phyloP scores from a whole-genome alignment of 2,888 invertebrate species.

The Tachina lurida region DNA sequence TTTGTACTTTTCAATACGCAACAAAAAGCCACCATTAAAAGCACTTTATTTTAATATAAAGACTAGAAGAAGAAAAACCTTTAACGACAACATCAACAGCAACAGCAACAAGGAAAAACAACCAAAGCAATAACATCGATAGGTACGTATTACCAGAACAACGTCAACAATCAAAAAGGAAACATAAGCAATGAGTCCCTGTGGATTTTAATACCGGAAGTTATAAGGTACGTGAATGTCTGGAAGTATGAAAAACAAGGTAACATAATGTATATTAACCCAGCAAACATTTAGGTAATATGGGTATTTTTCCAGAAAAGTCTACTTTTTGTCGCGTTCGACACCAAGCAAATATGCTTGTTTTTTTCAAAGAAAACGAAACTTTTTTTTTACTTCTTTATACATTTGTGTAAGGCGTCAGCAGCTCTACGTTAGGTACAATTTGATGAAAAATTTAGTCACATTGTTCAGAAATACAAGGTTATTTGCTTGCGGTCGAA shows the following conservation, averaged over 20 bases:
- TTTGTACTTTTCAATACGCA: constrained; percentile 36
- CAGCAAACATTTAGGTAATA: constrained; percentile 31
- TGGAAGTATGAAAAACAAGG: constrained; percentile 24
- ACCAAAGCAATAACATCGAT: constrained; percentile 35
- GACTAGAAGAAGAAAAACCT: constrained; percentile 47
- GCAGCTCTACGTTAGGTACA: too few relatives aligned
- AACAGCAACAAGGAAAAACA: constrained; percentile 10
- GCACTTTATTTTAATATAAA: constrained; percentile 69
- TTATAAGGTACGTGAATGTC: constrained; percentile 45
- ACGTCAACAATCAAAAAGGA: constrained; percentile 52
- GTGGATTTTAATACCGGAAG: constrained; percentile 67
- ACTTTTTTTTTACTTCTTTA: too few relatives aligned
- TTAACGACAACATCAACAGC: constrained; percentile 10
- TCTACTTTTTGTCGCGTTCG: too few relatives aligned
- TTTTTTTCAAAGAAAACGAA: too few relatives aligned
- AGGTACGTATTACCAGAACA: constrained; percentile 31
- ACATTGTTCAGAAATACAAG: too few relatives aligned
- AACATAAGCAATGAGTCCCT: constrained; percentile 67
- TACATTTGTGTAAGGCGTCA: too few relatives aligned
- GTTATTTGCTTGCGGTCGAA: too few relatives aligned
- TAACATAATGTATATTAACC: constrained; percentile 4
- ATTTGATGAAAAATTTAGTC: too few relatives aligned
- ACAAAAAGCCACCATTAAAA: constrained; percentile 57
- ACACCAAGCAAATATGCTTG: too few relatives aligned
- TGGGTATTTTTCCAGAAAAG: too few relatives aligned